Evolutionary conservation across 2,888 invertebrate species (phyloP).

Genomic region (Ochropleura leucogaster): DNA sequence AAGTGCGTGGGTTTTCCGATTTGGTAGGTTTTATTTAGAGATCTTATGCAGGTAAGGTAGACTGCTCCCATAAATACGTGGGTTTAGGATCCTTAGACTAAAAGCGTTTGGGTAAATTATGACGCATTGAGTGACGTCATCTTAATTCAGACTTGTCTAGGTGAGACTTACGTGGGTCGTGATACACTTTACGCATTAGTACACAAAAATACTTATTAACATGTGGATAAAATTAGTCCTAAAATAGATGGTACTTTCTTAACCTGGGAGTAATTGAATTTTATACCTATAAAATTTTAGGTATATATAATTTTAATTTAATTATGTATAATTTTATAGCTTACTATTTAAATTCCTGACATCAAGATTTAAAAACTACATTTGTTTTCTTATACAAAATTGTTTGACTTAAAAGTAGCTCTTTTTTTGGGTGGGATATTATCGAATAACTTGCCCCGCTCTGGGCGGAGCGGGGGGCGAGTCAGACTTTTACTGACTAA

Average conservation of each 20-base stretch:
- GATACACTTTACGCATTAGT: neutral
- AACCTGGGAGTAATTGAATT: neutral
- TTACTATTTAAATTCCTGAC: neutral
- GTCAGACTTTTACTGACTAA: no score
- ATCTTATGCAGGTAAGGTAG: neutral
- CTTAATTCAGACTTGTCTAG: conserved; percentile 2
- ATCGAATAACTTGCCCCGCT: no score
- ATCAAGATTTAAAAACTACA: neutral
- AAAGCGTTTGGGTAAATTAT: conserved; percentile 1
- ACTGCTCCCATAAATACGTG: neutral
- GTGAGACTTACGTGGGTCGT: neutral
- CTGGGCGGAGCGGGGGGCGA: no score
- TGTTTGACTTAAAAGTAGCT: no score
- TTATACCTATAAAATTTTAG: no score
- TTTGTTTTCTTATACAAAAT: neutral
- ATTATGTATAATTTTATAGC: no score
- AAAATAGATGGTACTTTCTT: neutral
- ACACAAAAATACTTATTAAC: neutral
- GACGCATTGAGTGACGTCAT: conserved; percentile 17
- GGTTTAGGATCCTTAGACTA: neutral
- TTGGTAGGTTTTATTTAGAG: neutral
- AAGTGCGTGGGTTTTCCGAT: neutral
- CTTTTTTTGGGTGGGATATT: no score
- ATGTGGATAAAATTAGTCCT: neutral
- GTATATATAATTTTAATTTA: no score